A percentile compares a stretch with the other conserved stretches of the same genome.
These are phyloP conservation scores for Pimpla rufipes DNA, from an alignment of 2,888 invertebrate genomes.

Conservation along the genomic window DNA sequence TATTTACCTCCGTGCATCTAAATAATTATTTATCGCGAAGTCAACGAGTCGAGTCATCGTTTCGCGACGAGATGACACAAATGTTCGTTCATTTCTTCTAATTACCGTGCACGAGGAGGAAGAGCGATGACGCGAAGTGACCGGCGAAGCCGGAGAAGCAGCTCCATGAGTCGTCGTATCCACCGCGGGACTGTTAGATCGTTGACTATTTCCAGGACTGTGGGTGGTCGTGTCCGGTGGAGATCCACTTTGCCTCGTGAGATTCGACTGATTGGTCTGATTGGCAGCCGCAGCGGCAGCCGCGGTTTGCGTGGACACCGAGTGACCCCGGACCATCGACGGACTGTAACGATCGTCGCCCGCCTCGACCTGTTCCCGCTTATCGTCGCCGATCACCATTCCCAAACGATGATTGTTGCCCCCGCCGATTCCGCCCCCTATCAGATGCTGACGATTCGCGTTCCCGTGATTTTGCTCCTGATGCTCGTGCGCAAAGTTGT, in stretches of 20 bases:
- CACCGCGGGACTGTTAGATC: slow-evolving; percentile 84
- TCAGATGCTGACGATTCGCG: slow-evolving; percentile 72
- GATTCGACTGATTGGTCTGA: slow-evolving; percentile 81
- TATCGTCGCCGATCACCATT: slow-evolving; percentile 76
- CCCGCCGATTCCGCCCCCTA: slow-evolving; percentile 78
- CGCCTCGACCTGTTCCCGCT: slow-evolving; percentile 76
- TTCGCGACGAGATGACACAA: too few species aligned
- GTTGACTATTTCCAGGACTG: slow-evolving; percentile 88
- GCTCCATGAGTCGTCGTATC: slow-evolving; percentile 84
- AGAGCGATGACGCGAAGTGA: slow-evolving; percentile 77
- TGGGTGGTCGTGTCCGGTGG: slow-evolving; percentile 95
- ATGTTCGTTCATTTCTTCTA: too few species aligned
- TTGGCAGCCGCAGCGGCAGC: slow-evolving; percentile 70
- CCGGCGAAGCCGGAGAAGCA: slow-evolving; percentile 83
- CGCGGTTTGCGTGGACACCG: slow-evolving; percentile 91
- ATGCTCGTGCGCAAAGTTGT: slow-evolving; percentile 19
- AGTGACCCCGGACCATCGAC: slow-evolving; percentile 87
- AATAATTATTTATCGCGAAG: too few species aligned
- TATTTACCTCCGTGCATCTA: too few species aligned
- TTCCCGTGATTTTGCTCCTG: slow-evolving; percentile 60
- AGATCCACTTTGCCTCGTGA: slow-evolving; percentile 86
- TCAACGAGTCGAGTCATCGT: too few species aligned
- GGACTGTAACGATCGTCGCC: slow-evolving; percentile 80
- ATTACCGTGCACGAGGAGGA: slow-evolving; percentile 79
- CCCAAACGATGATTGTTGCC: slow-evolving; percentile 74